Conservation (phyloP, 2,888 invertebrate species). For the Ichneumoninae sp. region DNA sequence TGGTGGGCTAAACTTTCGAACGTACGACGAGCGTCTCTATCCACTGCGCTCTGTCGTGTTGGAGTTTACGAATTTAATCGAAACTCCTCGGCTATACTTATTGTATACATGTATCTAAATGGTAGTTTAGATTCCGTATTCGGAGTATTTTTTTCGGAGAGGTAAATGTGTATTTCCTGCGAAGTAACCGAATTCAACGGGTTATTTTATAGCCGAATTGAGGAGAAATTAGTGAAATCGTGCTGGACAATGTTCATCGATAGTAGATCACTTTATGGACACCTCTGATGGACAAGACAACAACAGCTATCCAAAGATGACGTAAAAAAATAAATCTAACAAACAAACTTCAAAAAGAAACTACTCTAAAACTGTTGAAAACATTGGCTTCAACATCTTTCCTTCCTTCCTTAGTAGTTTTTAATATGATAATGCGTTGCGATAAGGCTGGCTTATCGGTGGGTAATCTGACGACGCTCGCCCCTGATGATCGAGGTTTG, state of each 20-base stretch:
- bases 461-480: neutral
- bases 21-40: constrained; percentile 6
- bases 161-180: constrained; percentile 12
- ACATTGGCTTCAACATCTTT: neutral
- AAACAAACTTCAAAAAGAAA: neutral
- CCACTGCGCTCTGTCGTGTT: constrained; percentile 39
- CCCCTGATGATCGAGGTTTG: neutral
- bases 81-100: constrained; percentile 46
- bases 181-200: constrained; percentile 10
- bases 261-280: neutral
- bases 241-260: neutral
- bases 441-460: neutral
- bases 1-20: constrained; percentile 69
- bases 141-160: neutral
- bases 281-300: neutral
- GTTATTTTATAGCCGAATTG: neutral
- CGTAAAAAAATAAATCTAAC: neutral
- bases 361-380: neutral
- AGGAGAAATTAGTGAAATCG: neutral
- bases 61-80: constrained; percentile 47
- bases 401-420: neutral
- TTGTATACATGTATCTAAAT: constrained; percentile 25
- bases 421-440: neutral
- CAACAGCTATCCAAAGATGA: neutral
- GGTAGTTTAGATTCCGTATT: constrained; percentile 35